These are phyloP conservation scores for Drosophila tani DNA, from an alignment of 1,140 invertebrate species.

Conservation along the genomic window DNA sequence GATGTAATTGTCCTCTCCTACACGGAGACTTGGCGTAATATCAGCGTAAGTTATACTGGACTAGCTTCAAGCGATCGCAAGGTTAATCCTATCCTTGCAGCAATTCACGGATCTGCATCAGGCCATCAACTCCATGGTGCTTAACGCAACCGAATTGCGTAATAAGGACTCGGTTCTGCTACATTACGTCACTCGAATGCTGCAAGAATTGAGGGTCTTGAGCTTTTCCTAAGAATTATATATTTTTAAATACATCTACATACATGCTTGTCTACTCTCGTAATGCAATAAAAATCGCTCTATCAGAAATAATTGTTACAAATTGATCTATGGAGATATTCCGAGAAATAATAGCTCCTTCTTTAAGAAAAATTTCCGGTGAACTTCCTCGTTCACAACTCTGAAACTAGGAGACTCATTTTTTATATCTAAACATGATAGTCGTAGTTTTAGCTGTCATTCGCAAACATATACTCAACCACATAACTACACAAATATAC, in stretches of 20 bases:
- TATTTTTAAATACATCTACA: conserved; percentile 16
- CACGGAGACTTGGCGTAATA: conserved; percentile 70
- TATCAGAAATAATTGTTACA: not conserved
- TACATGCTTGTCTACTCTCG: not conserved
- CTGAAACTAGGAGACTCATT: too few species aligned
- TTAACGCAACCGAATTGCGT: conserved; percentile 52
- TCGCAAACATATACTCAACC: not conserved
- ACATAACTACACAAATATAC: not conserved
- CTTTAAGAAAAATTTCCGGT: too few species aligned
- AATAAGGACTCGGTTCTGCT: conserved; percentile 67
- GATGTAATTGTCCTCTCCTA: conserved; percentile 61
- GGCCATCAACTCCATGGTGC: conserved; percentile 63
- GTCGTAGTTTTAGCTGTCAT: too few species aligned
- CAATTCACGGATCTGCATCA: conserved; percentile 72
- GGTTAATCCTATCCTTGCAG: conserved; percentile 15
- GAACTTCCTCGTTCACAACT: too few species aligned
- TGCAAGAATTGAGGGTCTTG: conserved; percentile 58
- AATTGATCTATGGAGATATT: too few species aligned
- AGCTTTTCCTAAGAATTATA: conserved; percentile 62
- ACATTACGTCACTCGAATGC: conserved; percentile 52
- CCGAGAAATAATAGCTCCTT: too few species aligned
- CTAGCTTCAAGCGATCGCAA: not conserved
- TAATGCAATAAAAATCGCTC: conserved; percentile 3
- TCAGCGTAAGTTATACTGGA: conserved; percentile 46
- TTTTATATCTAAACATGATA: too few species aligned